Base-by-base conservation (phyloP, 2,797 vertebrate species). In the Notoglanidium macrostoma region DNA sequence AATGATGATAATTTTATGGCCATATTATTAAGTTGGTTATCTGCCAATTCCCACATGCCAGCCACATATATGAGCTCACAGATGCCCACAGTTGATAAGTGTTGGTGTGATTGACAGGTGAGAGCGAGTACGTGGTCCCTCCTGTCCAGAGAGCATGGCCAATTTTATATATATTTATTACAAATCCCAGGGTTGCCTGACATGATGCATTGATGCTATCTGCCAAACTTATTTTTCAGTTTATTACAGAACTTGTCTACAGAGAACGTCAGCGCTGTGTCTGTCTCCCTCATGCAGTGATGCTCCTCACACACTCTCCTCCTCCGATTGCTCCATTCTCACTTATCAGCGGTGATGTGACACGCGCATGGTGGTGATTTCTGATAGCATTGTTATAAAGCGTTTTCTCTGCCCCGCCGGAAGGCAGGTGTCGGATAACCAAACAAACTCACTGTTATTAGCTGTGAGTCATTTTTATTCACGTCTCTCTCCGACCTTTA, bases 371-470 rank as follows among this genome's bases (percentile, higher is more conserved):
- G 61, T 29, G 76, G 72, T 67, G 84, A 77, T 85, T 85, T 65
- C 59, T 85, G 84, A 79, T 70, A 84, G 73, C 70, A 23, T 67
- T 77, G 61, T 78, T 77, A 65, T 77, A 77, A 77, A 77, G n/a
- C 14, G 4, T 40, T 59, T 61, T 63, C 59, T 77, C 61, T 29
- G 63, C 63, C 54, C 59, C 5, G 8, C 40, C 12, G 49, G 40
- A 68, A 76, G 61, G 65, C 35, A 80, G 74, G 81, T 79, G 83
- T 72, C 79, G 73, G 78, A 77, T 76, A 88, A 29, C 68, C 70
- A 82, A 85, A 83, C 73, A 86, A 74, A 86, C 46, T 44, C 83
- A n/a, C 70, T 49, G 68, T 72, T 88, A 82, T 88, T 85, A 86
- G 84, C 78, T 59, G 2, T 40, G 61, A 78, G 61, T 77, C 73